A percentile compares a stretch with the other conserved stretches of the same genome.
These are phyloP conservation scores for Crotalus tigris DNA, from an alignment of 2,113 vertebrate species.

Conservation along the genomic window DNA sequence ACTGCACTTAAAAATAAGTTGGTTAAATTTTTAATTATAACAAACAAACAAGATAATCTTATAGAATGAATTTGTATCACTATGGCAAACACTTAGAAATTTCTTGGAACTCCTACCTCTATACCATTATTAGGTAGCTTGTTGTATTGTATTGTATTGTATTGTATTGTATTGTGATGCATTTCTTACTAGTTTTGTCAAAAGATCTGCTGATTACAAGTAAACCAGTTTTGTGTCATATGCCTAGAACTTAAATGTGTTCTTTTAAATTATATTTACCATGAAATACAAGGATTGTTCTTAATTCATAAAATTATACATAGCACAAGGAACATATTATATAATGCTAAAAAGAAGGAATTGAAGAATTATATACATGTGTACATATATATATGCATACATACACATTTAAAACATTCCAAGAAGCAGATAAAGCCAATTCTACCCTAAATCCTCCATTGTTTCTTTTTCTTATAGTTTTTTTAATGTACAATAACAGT, in stretches of 20 bases:
- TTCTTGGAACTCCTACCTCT: not conserved
- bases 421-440: not conserved
- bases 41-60: not conserved
- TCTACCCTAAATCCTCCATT: not conserved
- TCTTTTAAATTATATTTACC: not conserved
- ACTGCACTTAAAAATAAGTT: not conserved
- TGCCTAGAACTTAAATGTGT: not conserved
- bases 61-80: not conserved
- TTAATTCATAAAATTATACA: not conserved
- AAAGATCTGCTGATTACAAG: not conserved
- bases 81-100: not conserved
- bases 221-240: not conserved
- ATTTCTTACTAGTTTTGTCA: not conserved
- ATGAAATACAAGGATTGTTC: not conserved
- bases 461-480: not conserved
- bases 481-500: not conserved
- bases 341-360: not conserved
- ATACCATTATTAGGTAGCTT: no score
- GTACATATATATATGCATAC: not conserved
- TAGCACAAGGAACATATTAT: not conserved
- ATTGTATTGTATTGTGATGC: not conserved
- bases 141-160: no score
- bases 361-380: not conserved
- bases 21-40: not conserved
- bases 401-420: not conserved